A percentile compares a stretch with the other conserved stretches of the same genome.
phyloP scores from a whole-genome alignment of 2,888 invertebrate species.

The Hemistola chrysoprasaria region DNA sequence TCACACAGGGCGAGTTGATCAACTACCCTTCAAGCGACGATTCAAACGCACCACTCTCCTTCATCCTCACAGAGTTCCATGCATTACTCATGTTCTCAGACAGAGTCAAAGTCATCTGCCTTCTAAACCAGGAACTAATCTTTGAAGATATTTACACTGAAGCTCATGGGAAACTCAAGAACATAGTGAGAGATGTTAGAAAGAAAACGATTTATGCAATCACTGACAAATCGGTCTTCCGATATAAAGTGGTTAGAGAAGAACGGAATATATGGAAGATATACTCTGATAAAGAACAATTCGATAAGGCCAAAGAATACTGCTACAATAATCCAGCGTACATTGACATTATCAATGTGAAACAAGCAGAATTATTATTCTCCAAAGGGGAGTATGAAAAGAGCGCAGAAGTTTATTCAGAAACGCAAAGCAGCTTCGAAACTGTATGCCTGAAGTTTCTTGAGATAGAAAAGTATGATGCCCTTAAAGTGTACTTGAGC shows the following conservation, averaged over 20 bases:
- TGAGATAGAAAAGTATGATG: slow-evolving; percentile 89
- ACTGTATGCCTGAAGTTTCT: slow-evolving; percentile 96
- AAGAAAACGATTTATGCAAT: slow-evolving; percentile 93
- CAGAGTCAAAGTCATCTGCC: slow-evolving; percentile 91
- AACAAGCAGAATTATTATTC: slow-evolving; percentile 94
- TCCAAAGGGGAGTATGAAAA: slow-evolving; percentile 88
- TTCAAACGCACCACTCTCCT: slow-evolving; percentile 84
- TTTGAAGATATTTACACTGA: slow-evolving; percentile 93
- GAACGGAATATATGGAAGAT: slow-evolving; percentile 94
- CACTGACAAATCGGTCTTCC: slow-evolving; percentile 92
- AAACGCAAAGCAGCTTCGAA: slow-evolving; percentile 96
- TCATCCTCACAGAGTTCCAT: slow-evolving; percentile 95
- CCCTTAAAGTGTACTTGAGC: slow-evolving; percentile 93
- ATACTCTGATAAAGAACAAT: slow-evolving; percentile 92
- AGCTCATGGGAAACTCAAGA: slow-evolving; percentile 89
- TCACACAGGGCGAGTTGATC: slow-evolving; percentile 68
- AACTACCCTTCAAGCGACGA: slow-evolving; percentile 67
- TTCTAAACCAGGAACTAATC: slow-evolving; percentile 92
- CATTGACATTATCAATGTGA: slow-evolving; percentile 91
- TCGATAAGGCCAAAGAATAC: slow-evolving; percentile 92
- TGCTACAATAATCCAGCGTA: slow-evolving; percentile 91
- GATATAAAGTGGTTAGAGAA: slow-evolving; percentile 92
- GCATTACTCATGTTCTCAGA: slow-evolving; percentile 91
- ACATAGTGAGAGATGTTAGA: slow-evolving; percentile 90
- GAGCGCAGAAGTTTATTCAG: slow-evolving; percentile 94